Conservation (phyloP, 2,113 vertebrate species). For the Orientallactaga bullata region DNA sequence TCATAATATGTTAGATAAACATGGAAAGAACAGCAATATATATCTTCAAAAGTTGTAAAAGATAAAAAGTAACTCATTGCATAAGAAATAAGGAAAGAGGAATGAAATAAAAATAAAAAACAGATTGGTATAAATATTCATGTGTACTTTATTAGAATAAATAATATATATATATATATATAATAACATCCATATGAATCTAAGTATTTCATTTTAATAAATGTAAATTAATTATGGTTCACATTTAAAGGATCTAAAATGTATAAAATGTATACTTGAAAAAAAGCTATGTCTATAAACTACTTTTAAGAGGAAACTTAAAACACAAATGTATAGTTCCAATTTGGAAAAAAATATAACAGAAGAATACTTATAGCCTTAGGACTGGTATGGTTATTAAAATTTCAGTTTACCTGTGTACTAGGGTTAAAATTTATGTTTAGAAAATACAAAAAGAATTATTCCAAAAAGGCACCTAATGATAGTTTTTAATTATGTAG, state of each 20-base stretch:
- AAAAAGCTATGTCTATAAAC: neutral
- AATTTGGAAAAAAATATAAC: neutral
- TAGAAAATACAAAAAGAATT: neutral
- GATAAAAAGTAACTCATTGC: neutral
- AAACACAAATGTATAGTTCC: neutral
- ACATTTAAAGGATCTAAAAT: constrained; percentile 30
- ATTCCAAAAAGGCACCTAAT: neutral
- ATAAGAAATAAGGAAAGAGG: neutral
- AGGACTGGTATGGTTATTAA: neutral
- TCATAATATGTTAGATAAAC: neutral
- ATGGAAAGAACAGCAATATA: neutral
- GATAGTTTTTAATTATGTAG: neutral
- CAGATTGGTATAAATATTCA: neutral
- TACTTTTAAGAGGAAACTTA: neutral
- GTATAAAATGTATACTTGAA: neutral
- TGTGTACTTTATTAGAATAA: neutral
- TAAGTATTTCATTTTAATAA: neutral
- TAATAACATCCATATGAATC: neutral
- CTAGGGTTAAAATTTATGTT: neutral
- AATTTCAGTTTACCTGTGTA: neutral
- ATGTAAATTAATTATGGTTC: neutral
- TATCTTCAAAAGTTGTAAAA: neutral
- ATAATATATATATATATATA: neutral
- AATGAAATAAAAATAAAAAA: neutral
- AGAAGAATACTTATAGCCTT: neutral